A percentile compares a stretch with the other conserved stretches of the same genome.
Evolutionary conservation across 1,140 invertebrate species (phyloP).

Genomic region (Trichomalopsis sarcophagae): DNA sequence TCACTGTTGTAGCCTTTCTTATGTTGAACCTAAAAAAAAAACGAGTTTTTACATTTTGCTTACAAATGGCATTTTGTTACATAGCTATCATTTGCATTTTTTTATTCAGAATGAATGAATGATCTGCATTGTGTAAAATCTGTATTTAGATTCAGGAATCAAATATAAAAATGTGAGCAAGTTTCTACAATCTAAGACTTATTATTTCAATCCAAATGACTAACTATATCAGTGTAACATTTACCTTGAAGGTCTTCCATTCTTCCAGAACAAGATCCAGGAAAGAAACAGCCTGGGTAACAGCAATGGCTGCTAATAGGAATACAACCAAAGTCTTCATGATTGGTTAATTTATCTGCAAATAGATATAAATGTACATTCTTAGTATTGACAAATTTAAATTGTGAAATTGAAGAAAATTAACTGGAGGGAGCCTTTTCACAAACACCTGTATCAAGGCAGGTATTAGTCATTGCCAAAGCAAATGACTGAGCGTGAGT

Average conservation of each 20-base stretch:
- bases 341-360: slow-evolving; percentile 55
- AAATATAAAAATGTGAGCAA: not conserved
- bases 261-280: slow-evolving; percentile 83
- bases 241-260: slow-evolving; percentile 86
- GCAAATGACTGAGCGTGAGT: not conserved
- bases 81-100: slow-evolving; percentile 9
- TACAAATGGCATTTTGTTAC: not conserved
- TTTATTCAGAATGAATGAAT: not conserved
- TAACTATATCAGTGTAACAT: not conserved
- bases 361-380: slow-evolving; percentile 51
- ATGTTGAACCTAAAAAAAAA: slow-evolving; percentile 78
- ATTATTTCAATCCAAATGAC: not conserved
- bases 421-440: not conserved
- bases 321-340: slow-evolving; percentile 75
- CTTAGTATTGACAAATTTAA: not conserved
- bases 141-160: not conserved
- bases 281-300: slow-evolving; percentile 79
- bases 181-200: not conserved
- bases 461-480: slow-evolving; percentile 7
- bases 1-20: slow-evolving; percentile 83
- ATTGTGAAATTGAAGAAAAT: not conserved
- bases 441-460: not conserved
- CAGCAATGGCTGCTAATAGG: slow-evolving; percentile 71
- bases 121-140: not conserved
- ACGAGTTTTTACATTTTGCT: not conserved